phyloP scores from a whole-genome alignment of 2,888 invertebrate genomes.

The Brenthis hecate region DNA sequence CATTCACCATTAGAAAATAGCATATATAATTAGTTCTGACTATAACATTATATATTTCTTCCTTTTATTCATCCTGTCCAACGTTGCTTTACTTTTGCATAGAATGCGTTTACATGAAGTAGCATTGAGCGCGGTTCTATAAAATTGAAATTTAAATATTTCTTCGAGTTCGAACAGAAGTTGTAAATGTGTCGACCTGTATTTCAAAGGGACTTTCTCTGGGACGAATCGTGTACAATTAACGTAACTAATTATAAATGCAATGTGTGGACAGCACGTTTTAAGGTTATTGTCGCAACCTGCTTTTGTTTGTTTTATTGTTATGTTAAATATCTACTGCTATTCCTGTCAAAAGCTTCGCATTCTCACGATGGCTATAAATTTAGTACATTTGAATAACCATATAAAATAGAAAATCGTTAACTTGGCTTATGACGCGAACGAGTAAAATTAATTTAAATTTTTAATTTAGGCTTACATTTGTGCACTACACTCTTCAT shows the following conservation, averaged over 20 bases:
- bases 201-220: constrained; percentile 64
- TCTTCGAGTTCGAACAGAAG: constrained; percentile 36
- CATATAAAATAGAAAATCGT: no score
- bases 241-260: constrained; percentile 67
- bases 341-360: background rate
- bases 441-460: no score
- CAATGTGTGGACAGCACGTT: constrained; percentile 53
- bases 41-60: constrained; percentile 13
- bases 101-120: constrained; percentile 28
- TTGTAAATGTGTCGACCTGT: constrained; percentile 48
- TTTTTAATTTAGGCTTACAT: no score
- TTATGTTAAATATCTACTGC: constrained; percentile 31
- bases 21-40: constrained; percentile 5
- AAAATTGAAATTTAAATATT: constrained; percentile 41
- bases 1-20: background rate
- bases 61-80: constrained; percentile 33
- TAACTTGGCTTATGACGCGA: no score
- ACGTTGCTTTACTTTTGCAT: constrained; percentile 32
- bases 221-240: constrained; percentile 63
- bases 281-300: constrained; percentile 39
- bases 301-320: constrained; percentile 17
- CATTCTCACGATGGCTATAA: constrained; percentile 15
- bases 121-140: constrained; percentile 29
- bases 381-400: constrained; percentile 2
- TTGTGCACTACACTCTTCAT: no score